Evolutionary conservation across 2,797 vertebrate genomes (phyloP).

Genomic region (Serranus cabrilla): DNA sequence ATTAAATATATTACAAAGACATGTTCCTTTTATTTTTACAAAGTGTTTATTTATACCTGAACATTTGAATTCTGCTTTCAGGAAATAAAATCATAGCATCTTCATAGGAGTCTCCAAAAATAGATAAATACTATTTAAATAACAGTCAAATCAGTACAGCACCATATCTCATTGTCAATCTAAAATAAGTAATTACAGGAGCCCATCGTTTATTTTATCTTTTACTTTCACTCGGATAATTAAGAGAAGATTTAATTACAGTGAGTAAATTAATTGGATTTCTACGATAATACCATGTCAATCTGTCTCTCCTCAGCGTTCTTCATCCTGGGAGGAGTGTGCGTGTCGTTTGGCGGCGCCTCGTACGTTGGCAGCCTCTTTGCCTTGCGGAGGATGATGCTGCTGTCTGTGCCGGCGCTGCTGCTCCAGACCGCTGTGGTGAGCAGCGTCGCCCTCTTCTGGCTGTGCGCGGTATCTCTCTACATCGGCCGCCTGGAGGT

Average conservation of each 20-base stretch:
- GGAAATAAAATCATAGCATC: too few species aligned
- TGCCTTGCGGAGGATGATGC: constrained; percentile 88
- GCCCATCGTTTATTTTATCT: constrained; percentile 14
- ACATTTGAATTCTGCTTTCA: too few species aligned
- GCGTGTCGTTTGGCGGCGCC: constrained; percentile 88
- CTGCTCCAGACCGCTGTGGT: constrained; percentile 85
- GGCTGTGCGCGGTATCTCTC: constrained; percentile 92
- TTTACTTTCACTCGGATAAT: constrained; percentile 25
- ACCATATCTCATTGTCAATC: too few species aligned
- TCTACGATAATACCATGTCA: constrained; percentile 18
- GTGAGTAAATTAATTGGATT: not conserved
- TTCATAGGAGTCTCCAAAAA: too few species aligned
- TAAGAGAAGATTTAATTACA: constrained; percentile 16
- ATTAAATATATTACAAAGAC: too few species aligned
- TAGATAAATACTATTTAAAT: too few species aligned
- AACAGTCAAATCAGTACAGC: too few species aligned
- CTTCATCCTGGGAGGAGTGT: constrained; percentile 91
- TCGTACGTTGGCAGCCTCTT: constrained; percentile 89
- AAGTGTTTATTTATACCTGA: too few species aligned
- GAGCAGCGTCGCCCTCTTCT: constrained; percentile 86
- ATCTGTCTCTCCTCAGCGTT: constrained; percentile 84
- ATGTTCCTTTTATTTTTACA: too few species aligned
- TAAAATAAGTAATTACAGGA: too few species aligned
- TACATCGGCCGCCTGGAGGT: constrained; percentile 92
- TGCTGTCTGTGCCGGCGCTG: constrained; percentile 86